Conservation (phyloP, 2,888 invertebrate genomes). For the Calameuta filiformis region DNA sequence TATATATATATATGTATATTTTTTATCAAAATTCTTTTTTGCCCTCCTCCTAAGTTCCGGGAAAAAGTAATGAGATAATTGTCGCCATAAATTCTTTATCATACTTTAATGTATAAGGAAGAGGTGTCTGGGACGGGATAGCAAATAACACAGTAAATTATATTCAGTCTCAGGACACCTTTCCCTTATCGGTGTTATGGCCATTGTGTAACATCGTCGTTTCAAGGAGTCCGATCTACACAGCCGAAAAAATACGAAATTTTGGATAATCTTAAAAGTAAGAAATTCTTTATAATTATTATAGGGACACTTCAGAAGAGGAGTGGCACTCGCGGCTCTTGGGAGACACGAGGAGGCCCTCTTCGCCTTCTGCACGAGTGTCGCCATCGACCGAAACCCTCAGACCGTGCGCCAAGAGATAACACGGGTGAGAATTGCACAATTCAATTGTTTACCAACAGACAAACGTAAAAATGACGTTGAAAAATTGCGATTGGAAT, state of each 20-base stretch:
- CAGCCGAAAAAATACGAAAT: background rate
- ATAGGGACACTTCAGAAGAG: constrained; percentile 71
- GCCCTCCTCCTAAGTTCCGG: background rate
- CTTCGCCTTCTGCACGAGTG: constrained; percentile 69
- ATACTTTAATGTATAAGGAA: background rate
- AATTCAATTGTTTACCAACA: background rate
- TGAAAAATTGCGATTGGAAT: background rate
- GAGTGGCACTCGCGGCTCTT: constrained; percentile 68
- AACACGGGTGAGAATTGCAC: constrained; percentile 63
- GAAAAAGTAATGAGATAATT: background rate
- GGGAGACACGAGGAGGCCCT: constrained; percentile 72
- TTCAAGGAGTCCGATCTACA: background rate
- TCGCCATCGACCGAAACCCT: constrained; percentile 69
- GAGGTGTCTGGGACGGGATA: too few species aligned
- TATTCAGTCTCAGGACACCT: too few species aligned
- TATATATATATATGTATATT: background rate
- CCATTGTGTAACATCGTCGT: background rate
- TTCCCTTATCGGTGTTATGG: background rate
- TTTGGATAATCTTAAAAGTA: background rate
- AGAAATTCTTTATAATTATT: constrained; percentile 13
- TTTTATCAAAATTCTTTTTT: background rate
- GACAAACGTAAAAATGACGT: background rate
- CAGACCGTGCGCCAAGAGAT: constrained; percentile 69
- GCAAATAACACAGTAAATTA: too few species aligned
- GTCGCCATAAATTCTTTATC: background rate